Conservation (phyloP, 1,140 invertebrate genomes). For the Brachionus calyciflorus region DNA sequence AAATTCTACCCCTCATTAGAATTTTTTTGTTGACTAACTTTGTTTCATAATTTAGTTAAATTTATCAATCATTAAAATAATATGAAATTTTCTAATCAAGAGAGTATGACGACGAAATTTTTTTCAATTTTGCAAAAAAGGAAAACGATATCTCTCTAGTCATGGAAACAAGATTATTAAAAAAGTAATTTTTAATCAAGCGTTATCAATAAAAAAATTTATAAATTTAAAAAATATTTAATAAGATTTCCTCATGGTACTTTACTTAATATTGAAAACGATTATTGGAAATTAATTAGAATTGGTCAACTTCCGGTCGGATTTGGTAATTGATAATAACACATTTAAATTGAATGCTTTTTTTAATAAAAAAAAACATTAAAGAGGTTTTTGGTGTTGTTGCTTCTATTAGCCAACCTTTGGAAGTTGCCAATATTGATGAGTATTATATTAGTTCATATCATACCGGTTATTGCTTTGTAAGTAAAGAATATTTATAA, state of each 20-base stretch:
- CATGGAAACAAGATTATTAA: conserved; percentile 38
- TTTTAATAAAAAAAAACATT: background rate
- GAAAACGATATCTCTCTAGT: conserved; percentile 38
- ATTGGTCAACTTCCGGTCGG: conserved; percentile 40
- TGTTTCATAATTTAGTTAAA: no score
- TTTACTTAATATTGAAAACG: conserved; percentile 22
- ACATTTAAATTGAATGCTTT: background rate
- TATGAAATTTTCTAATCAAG: background rate
- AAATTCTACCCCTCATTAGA: no score
- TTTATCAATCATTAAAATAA: no score
- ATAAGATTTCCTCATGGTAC: conserved; percentile 1
- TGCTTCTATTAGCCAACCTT: conserved; percentile 42
- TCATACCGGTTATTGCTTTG: conserved; percentile 46
- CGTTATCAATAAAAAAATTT: background rate
- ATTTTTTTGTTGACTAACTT: no score
- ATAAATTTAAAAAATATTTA: background rate
- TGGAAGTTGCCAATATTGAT: conserved; percentile 43
- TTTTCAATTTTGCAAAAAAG: conserved; percentile 45
- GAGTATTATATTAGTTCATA: conserved; percentile 45
- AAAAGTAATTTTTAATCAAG: conserved; percentile 22
- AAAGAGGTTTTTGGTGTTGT: conserved; percentile 44
- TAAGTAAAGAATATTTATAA: background rate
- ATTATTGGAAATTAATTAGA: conserved; percentile 42
- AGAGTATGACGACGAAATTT: conserved; percentile 40
- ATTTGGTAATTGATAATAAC: conserved; percentile 28